phyloP scores from a whole-genome alignment of 2,113 vertebrate species.

The Aramus guarauna region DNA sequence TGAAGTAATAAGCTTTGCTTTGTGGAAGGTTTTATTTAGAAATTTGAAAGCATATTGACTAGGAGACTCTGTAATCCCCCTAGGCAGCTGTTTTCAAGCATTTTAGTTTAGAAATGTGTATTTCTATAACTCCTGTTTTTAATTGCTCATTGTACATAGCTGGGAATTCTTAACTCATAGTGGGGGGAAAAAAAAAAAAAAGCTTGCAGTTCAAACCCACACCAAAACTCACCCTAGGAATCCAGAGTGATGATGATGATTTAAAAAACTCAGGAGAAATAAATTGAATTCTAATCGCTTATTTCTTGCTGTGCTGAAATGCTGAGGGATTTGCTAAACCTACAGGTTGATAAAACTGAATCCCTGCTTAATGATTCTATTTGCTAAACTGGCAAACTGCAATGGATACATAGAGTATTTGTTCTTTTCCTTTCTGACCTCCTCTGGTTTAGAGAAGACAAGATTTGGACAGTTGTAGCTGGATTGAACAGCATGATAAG shows the following conservation, averaged over 20 bases:
- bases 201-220: background rate
- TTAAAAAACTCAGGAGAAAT: background rate
- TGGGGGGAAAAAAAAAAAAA: background rate
- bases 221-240: background rate
- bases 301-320: conserved; percentile 11
- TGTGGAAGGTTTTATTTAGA: background rate
- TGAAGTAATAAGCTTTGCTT: background rate
- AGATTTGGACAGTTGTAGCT: conserved; percentile 6
- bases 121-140: background rate
- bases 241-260: background rate
- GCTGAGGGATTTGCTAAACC: conserved; percentile 24
- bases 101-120: background rate
- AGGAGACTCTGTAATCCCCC: background rate
- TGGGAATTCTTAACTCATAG: background rate
- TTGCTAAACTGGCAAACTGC: background rate
- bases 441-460: background rate
- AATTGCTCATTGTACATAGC: background rate
- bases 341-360: background rate
- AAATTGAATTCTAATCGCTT: background rate
- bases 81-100: background rate
- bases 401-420: background rate
- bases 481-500: background rate
- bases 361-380: background rate
- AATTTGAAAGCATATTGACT: background rate
- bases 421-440: background rate